Evolutionary conservation across 2,888 invertebrate species (phyloP), one percentile per base, ranked within the genome.

Genomic region (Oxytorus armatus): DNA sequence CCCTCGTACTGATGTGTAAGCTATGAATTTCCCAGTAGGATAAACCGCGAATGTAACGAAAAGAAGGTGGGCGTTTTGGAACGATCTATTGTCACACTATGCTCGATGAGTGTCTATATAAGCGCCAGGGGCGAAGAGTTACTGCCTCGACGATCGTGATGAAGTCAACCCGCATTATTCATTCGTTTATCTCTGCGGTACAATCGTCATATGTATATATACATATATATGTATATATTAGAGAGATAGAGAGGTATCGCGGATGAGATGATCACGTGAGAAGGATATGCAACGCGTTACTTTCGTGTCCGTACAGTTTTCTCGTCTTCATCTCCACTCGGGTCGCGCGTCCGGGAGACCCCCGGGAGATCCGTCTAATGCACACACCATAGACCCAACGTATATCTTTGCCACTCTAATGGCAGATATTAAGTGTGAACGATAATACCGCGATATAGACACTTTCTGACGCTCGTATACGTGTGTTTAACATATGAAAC

Each of bases 121-220:
- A 39, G 55, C 55, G 23, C 55, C 25, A 55, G 57, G 51, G 44
- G 53, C n/a, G 21, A 63, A 65, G 69, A 80, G 66, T 83, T 76
- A 83, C 66, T 63, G 72, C 79, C 65, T 57, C 57, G 75, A 76
- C 25, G 66, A 79, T 68, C 68, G 63, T 81, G 77, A 79, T 81
- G 73, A 75, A 80, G 79, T 80, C 78, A 74, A 83, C 78, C 82
- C 80, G 82, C 76, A 83, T 83, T 83, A 83, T 83, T 83, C 83
- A 83, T 83, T 80, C 80, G 82, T 82, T 82, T 83, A 83, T 82
- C 79, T 80, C 82, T n/a, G 47, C 33, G 29, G 68, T 25, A 70
- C 76, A 68, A 76, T 78, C 79, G 74, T 78, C 47, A 29, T 77
- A 29, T 39, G 23, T 53, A 49, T 14, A 10, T 44, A 16, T 18